Evolutionary conservation across 2,113 vertebrate genomes (phyloP).

Genomic region (Zeus faber): DNA sequence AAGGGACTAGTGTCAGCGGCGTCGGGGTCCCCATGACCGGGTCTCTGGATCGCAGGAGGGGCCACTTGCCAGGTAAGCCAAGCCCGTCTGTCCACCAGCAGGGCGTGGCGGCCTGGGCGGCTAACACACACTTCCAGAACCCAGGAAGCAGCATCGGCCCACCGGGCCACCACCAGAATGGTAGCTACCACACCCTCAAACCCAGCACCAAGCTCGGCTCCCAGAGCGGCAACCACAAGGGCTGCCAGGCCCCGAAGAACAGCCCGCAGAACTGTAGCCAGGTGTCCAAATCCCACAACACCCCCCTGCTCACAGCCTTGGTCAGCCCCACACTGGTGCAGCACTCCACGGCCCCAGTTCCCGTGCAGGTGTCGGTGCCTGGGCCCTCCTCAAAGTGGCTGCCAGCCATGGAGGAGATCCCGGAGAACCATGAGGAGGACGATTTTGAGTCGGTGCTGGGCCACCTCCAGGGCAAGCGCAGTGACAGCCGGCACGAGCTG

Average conservation of each 20-base stretch:
- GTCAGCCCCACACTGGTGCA: constrained; percentile 60
- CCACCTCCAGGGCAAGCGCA: constrained; percentile 81
- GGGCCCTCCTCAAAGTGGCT: constrained; percentile 89
- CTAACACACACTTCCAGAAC: constrained; percentile 95
- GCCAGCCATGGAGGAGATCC: constrained; percentile 98
- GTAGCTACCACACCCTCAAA: constrained; percentile 69
- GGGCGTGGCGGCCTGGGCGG: constrained; percentile 94
- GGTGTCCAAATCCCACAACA: constrained; percentile 32
- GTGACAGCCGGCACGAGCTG: constrained; percentile 91
- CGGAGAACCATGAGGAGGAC: constrained; percentile 96
- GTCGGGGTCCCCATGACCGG: constrained; percentile 62
- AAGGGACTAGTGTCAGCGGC: constrained; percentile 64
- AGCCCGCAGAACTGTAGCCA: constrained; percentile 55
- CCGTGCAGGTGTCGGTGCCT: constrained; percentile 15
- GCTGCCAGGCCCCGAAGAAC: constrained; percentile 48
- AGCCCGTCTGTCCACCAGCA: constrained; percentile 81
- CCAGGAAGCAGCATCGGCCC: constrained; percentile 79
- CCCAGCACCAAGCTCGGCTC: constrained; percentile 67
- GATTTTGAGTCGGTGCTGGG: constrained; percentile 93
- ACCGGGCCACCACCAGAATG: constrained; percentile 74
- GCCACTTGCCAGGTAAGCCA: constrained; percentile 82
- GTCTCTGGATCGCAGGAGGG: constrained; percentile 88
- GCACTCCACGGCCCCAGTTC: constrained; percentile 9
- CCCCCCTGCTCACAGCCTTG: constrained; percentile 45
- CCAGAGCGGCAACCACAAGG: constrained; percentile 63